Percentiles rank a stretch among this genome's conserved stretches.
Evolutionary conservation across 1,140 invertebrate species (phyloP).

Genomic region (Mycetomoellerius zeteki): DNA sequence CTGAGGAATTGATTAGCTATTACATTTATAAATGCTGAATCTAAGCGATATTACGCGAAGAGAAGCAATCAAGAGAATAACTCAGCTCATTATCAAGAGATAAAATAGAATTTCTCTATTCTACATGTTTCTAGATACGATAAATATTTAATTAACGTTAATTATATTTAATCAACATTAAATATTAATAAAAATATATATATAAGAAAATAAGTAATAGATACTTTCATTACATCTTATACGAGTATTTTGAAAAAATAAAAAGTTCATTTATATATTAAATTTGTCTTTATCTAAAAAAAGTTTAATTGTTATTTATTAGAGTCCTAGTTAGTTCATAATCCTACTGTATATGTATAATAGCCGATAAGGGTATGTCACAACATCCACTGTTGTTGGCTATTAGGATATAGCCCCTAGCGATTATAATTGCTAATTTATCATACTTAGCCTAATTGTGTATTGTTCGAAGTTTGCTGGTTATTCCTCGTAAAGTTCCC

Average conservation of each 20-base stretch:
- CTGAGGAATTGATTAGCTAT: neutral
- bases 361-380: neutral
- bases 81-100: neutral
- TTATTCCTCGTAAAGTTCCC: slow-evolving; percentile 16
- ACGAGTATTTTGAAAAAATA: neutral
- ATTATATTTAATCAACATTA: neutral
- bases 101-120: neutral
- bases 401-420: slow-evolving; percentile 28
- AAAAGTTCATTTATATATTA: neutral
- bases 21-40: neutral
- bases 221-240: neutral
- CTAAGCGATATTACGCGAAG: neutral
- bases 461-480: slow-evolving; percentile 14
- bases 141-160: neutral
- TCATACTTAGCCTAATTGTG: slow-evolving; percentile 42
- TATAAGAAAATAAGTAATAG: neutral
- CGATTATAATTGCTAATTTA: slow-evolving; percentile 46
- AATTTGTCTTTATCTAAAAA: neutral
- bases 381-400: slow-evolving; percentile 18
- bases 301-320: neutral
- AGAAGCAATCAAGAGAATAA: neutral
- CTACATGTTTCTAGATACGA: neutral
- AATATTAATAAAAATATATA: neutral
- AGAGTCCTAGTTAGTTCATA: neutral
- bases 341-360: neutral